Evolutionary conservation across 2,888 invertebrate species (phyloP), one percentile per base, ranked within the genome.

Genomic region (Eulithis testata): DNA sequence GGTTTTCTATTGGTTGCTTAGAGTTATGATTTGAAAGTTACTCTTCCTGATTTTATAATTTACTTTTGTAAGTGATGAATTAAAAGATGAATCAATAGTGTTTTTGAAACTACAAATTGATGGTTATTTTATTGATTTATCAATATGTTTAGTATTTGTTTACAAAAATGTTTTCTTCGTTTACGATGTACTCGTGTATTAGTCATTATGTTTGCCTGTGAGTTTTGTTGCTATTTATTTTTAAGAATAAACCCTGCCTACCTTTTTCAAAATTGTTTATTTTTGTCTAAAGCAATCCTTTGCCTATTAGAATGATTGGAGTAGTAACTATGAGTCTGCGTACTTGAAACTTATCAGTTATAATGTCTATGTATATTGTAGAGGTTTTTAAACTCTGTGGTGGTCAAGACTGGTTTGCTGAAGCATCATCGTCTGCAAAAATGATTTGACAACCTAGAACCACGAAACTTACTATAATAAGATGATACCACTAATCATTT

Each of bases 211-310:
- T 72, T 77, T 81, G 78, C 77, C 78, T 77, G 82, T 84, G 76
- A 78, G 73, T 75, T 73, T 73, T 73, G 76, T 79, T 82, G 65
- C 68, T 89, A 91, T 91, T 91, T 91, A 91, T 91, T 90, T 88
- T 85, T 88, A 73, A 70, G 90, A 91, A 91, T 91, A 90, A 91
- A 89, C 73, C 52, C 57, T 60, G 60, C 62, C 68, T 67, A 69
- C 63, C 70, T 77, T 75, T 75, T 75, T 70, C 65, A 65, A 67
- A 66, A 11, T 52, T 54, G 47, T 60, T 8, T 53, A 61, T 71
- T 66, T 40, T 11, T 9, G 3, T 40, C 8, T 40, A 31, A 31
- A 31, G 2, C 2, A 21, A 21, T 21, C 21, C 21, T 21, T 2
- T 21, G 2, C 21, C 21, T 21, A 21, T 21, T 21, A 21, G 2